Evolutionary conservation across 2,797 vertebrate genomes (phyloP).

Genomic region (Chaunax sp.): DNA sequence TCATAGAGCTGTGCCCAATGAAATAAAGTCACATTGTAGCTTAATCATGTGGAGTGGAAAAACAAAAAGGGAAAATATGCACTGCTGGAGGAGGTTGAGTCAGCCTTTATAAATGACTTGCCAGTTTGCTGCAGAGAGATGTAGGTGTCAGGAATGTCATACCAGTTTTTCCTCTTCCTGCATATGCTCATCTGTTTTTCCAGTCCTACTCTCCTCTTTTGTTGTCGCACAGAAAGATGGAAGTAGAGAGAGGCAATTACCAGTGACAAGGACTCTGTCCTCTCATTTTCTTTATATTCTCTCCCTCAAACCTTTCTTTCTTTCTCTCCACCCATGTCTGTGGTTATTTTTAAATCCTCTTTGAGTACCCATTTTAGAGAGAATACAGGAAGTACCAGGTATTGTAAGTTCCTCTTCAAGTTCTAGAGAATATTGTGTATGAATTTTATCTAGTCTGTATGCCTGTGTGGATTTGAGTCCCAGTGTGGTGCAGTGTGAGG

Average conservation of each 20-base stretch:
- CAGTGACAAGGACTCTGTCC: conserved; percentile 24
- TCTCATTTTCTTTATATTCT: conserved; percentile 51
- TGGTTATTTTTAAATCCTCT: conserved; percentile 55
- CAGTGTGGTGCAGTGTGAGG: conserved; percentile 40
- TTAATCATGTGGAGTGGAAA: conserved; percentile 22
- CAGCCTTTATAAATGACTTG: conserved; percentile 46
- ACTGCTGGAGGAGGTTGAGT: conserved; percentile 37
- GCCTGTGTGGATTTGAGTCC: conserved; percentile 7
- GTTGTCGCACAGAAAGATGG: conserved; percentile 42
- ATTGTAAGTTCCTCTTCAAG: conserved; percentile 14
- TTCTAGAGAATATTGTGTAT: conserved; percentile 2
- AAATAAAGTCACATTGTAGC: background rate
- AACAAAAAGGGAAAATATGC: conserved; percentile 27
- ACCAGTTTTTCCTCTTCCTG: conserved; percentile 25
- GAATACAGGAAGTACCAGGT: conserved; percentile 17
- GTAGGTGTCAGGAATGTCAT: conserved; percentile 41
- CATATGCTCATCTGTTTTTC: conserved; percentile 14
- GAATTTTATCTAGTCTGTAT: background rate
- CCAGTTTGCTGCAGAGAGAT: conserved; percentile 49
- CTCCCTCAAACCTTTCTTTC: conserved; percentile 20
- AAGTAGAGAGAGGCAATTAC: conserved; percentile 61
- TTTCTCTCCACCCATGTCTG: conserved; percentile 17
- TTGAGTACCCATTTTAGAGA: conserved; percentile 47
- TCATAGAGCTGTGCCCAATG: background rate
- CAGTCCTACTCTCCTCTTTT: conserved; percentile 31